phyloP scores from a whole-genome alignment of 2,113 vertebrate species.

The Glaucidium brasilianum region DNA sequence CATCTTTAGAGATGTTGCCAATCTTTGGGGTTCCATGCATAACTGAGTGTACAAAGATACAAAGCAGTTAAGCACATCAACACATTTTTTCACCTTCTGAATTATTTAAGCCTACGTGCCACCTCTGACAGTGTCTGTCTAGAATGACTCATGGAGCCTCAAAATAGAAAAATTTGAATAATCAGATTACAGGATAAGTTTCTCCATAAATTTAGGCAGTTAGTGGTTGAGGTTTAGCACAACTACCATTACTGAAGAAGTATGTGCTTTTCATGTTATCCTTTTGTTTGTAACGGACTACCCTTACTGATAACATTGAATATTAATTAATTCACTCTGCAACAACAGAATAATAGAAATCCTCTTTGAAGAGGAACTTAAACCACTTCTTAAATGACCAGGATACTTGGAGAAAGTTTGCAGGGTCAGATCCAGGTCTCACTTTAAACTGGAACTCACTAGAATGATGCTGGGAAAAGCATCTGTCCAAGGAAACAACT shows the following conservation, averaged over 20 bases:
- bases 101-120: not conserved
- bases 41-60: not conserved
- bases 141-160: not conserved
- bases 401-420: not conserved
- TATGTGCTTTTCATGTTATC: not conserved
- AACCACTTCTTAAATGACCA: not conserved
- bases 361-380: not conserved
- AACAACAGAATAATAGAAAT: not conserved
- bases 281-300: not conserved
- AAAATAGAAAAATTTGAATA: not conserved
- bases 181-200: not conserved
- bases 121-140: not conserved
- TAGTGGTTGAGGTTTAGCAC: not conserved
- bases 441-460: not conserved
- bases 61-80: not conserved
- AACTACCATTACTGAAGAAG: not conserved
- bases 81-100: not conserved
- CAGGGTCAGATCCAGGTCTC: not conserved
- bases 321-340: not conserved
- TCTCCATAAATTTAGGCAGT: not conserved
- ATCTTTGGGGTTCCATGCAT: not conserved
- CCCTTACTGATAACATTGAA: not conserved
- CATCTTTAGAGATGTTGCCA: not conserved
- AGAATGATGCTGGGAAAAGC: not conserved
- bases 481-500: not conserved